These are phyloP conservation scores for Lepidochrysops patricia DNA, from an alignment of 2,888 invertebrate genomes.

Conservation along the genomic window DNA sequence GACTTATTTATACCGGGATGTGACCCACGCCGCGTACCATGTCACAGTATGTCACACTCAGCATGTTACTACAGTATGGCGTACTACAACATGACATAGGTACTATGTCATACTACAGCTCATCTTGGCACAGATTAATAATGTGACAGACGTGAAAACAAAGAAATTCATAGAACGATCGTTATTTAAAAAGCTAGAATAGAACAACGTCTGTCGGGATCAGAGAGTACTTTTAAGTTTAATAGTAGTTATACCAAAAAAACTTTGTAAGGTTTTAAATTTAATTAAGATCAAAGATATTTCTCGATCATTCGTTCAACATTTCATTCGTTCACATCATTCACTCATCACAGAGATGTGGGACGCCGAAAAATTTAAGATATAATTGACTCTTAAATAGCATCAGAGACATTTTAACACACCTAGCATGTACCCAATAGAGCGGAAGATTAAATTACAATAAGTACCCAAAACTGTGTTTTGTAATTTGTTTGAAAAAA, in stretches of 20 bases:
- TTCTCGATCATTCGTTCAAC: too few species aligned
- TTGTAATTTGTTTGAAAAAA: too few species aligned
- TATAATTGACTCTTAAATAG: not conserved
- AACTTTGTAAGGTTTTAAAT: not conserved
- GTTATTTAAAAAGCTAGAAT: not conserved
- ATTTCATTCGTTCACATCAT: not conserved
- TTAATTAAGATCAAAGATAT: not conserved
- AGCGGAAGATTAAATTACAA: too few species aligned
- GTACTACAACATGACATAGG: not conserved
- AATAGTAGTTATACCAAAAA: not conserved
- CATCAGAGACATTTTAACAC: not conserved
- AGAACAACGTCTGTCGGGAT: too few species aligned
- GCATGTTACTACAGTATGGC: not conserved
- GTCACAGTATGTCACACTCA: not conserved
- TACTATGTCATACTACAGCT: not conserved
- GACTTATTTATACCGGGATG: conserved; percentile 13
- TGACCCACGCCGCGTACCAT: not conserved
- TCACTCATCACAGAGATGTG: not conserved
- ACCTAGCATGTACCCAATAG: too few species aligned
- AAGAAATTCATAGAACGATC: too few species aligned
- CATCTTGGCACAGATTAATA: not conserved
- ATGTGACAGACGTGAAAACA: not conserved
- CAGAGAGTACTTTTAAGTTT: too few species aligned
- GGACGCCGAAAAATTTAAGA: not conserved
- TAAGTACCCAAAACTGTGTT: too few species aligned